These are phyloP conservation scores for Hemitrygon akajei DNA, from an alignment of 2,797 vertebrate genomes.

Conservation along the genomic window DNA sequence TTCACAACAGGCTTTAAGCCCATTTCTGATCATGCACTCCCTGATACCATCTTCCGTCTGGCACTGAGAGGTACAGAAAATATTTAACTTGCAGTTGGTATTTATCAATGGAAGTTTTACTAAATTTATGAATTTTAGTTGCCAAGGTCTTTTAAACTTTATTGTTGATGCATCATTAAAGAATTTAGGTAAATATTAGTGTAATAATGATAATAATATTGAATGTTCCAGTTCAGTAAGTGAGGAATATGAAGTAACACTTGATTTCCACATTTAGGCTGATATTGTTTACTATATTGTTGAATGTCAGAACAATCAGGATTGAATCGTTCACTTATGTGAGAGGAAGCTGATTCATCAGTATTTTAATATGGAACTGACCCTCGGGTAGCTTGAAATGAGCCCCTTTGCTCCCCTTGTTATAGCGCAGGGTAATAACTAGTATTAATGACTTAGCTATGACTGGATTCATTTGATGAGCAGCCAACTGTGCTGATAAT, in stretches of 20 bases:
- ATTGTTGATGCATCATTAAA: background rate
- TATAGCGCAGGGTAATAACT: background rate
- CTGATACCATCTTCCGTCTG: too few species aligned
- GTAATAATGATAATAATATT: background rate
- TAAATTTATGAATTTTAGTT: background rate
- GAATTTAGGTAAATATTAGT: background rate
- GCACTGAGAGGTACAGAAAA: background rate
- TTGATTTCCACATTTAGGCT: background rate
- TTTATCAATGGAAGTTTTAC: background rate
- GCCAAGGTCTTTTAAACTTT: background rate
- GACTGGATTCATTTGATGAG: slow-evolving; percentile 26
- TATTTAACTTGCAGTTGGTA: background rate
- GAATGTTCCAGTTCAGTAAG: background rate
- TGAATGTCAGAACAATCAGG: background rate
- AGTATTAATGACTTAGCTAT: slow-evolving; percentile 13
- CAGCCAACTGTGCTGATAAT: slow-evolving; percentile 34
- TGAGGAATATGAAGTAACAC: background rate
- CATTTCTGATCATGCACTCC: too few species aligned
- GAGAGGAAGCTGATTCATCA: background rate
- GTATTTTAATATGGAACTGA: background rate
- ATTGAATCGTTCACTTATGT: slow-evolving; percentile 10
- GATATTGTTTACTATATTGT: background rate
- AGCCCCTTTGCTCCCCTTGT: background rate
- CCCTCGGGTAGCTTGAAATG: background rate
- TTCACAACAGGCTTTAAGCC: too few species aligned